A percentile compares a stretch with the other conserved stretches of the same genome.
These are phyloP conservation scores for Xyrauchen texanus DNA, from an alignment of 2,113 vertebrate species.

Conservation along the genomic window DNA sequence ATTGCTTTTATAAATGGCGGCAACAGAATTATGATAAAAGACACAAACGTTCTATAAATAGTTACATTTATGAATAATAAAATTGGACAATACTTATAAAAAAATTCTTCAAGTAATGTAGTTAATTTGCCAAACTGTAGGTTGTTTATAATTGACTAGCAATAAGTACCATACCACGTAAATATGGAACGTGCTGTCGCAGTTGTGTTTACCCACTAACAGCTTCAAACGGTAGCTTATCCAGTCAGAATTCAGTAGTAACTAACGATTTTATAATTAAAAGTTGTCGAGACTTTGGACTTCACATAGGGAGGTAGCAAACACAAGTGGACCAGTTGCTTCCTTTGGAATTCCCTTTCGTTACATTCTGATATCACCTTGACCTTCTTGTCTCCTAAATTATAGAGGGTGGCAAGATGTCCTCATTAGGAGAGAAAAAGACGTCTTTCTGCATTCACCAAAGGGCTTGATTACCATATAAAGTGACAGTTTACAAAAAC, in stretches of 20 bases:
- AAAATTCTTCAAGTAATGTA: background rate
- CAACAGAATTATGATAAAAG: too few species aligned
- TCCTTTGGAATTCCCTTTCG: constrained; percentile 23
- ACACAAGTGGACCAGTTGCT: background rate
- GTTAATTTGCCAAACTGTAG: background rate
- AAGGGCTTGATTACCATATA: constrained; percentile 53
- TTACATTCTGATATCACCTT: constrained; percentile 42
- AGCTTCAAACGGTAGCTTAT: background rate
- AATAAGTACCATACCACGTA: background rate
- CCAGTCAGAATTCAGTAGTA: background rate
- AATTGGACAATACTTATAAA: background rate
- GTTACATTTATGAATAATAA: background rate
- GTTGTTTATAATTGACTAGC: background rate
- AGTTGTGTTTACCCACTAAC: too few species aligned
- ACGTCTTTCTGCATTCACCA: constrained; percentile 40
- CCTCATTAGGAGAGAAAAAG: constrained; percentile 51
- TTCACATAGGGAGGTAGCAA: background rate
- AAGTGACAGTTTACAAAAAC: constrained; percentile 52
- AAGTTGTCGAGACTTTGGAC: background rate
- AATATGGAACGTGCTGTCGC: background rate
- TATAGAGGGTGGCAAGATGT: constrained; percentile 45
- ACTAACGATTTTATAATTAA: background rate
- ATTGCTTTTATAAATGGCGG: background rate
- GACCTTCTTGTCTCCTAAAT: constrained; percentile 50
- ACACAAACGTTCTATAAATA: too few species aligned